These are phyloP conservation scores for Ranitomeya imitator DNA, from an alignment of 2,113 vertebrate species.

Conservation along the genomic window DNA sequence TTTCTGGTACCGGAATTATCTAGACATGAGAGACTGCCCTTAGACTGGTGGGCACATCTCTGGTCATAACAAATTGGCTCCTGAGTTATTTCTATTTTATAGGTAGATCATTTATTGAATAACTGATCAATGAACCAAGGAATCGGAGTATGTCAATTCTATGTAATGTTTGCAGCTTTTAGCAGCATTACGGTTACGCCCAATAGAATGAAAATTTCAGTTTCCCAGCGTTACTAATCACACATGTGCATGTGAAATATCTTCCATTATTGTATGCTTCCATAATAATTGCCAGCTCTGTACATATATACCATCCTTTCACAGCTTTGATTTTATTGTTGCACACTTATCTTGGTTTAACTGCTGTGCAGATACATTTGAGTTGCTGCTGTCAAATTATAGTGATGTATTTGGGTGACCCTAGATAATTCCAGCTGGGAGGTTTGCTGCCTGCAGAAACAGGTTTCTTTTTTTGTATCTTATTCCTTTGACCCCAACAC, in stretches of 20 bases:
- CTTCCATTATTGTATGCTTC: neutral
- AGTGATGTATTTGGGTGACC: slow-evolving; percentile 33
- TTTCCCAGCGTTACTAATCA: neutral
- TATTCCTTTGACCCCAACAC: slow-evolving; percentile 23
- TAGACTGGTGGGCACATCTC: no score
- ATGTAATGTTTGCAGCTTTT: neutral
- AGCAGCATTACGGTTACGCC: neutral
- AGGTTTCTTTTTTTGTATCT: slow-evolving; percentile 21
- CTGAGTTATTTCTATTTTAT: no score
- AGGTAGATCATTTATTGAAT: no score
- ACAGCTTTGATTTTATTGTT: slow-evolving; percentile 44
- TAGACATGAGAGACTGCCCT: no score
- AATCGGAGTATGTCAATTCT: neutral
- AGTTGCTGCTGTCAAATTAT: slow-evolving; percentile 35
- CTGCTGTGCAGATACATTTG: slow-evolving; percentile 29
- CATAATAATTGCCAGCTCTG: neutral
- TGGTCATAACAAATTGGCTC: no score
- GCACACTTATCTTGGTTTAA: slow-evolving; percentile 28
- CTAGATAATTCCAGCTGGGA: slow-evolving; percentile 37
- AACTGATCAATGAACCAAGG: neutral
- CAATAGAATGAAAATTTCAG: neutral
- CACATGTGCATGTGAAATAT: neutral
- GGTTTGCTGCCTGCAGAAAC: slow-evolving; percentile 8
- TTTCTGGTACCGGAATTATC: no score
- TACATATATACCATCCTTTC: neutral